Evolutionary conservation across 2,888 invertebrate species (phyloP), one percentile per base, ranked within the genome.

Genomic region (Ophion ellenae): DNA sequence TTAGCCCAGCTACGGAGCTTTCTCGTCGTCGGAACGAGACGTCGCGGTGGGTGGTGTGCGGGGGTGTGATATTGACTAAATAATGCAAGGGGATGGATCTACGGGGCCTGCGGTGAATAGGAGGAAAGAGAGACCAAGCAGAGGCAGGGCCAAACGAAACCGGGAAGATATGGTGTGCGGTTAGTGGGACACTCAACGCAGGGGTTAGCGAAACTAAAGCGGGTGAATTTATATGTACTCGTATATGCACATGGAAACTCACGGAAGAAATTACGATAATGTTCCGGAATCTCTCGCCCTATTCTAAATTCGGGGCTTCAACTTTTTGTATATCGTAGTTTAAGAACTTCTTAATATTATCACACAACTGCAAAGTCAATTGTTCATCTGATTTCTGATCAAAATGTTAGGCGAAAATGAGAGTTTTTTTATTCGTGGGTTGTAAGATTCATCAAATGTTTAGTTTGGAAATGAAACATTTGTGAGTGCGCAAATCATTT

Each of bases 41-140:
- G 81, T 78, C 59, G 75, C 57, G 78, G 61, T 79, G n/a, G 28
- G n/a, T 45, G 28, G n/a, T 53, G 14, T 6, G 74, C 83, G 81
- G 80, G 85, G 88, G 90, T 88, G 90, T 89, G 89, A 91, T 91
- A 91, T 91, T 88, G 91, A 90, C 90, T 91, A 90, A 92, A 92
- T 92, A 91, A 91, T 92, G 90, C 90, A 91, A 70, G 87, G 87
- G 86, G 86, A 83, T 80, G 80, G 78, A 86, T 85, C 86, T 88
- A 61, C 69, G 61, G 76, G 81, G 80, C 77, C 67, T 57, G 77
- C 81, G 78, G 77, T 83, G 81, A 75, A 83, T 64, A 57, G 74
- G 57, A 63, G 47, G 76, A 74, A 40, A 20, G 64, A 53, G 83
- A 83, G 61, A 83, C 45, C 67, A 47, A 71, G 69, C 45, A 9